Percentiles rank a stretch among this genome's conserved stretches.
These are phyloP conservation scores for Caretta caretta DNA, from an alignment of 2,113 vertebrate species.

Conservation along the genomic window DNA sequence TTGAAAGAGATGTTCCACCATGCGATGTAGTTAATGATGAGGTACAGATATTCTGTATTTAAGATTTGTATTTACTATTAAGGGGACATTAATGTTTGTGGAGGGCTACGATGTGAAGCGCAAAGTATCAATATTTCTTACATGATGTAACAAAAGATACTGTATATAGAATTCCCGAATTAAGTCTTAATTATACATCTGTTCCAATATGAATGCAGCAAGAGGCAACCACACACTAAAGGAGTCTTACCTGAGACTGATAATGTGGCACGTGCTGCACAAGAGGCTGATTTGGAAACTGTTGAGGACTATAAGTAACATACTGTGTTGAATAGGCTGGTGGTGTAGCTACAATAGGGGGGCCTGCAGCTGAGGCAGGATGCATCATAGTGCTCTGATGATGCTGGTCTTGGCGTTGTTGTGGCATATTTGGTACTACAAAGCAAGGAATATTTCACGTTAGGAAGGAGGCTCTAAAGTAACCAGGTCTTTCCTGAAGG, in stretches of 20 bases:
- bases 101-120: slow-evolving; percentile 1
- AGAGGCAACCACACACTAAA: accelerated
- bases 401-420: slow-evolving; percentile 97
- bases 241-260: slow-evolving; percentile 91
- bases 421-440: slow-evolving; percentile 96
- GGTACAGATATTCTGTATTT: neutral
- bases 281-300: slow-evolving; percentile 95
- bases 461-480: accelerated
- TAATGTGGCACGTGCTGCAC: slow-evolving; percentile 97
- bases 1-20: neutral
- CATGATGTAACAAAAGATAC: neutral
- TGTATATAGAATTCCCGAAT: neutral
- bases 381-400: slow-evolving; percentile 98
- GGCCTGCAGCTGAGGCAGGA: slow-evolving; percentile 93
- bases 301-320: slow-evolving; percentile 95
- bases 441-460: neutral
- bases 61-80: neutral
- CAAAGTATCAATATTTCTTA: neutral
- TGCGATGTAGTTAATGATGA: neutral
- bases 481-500: neutral
- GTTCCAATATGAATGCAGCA: neutral
- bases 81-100: neutral
- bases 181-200: neutral
- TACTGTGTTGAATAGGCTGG: slow-evolving; percentile 96
- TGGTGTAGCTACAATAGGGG: slow-evolving; percentile 92